phyloP scores from a whole-genome alignment of 2,888 invertebrate species.

The Hirtodrosophila cameraria region DNA sequence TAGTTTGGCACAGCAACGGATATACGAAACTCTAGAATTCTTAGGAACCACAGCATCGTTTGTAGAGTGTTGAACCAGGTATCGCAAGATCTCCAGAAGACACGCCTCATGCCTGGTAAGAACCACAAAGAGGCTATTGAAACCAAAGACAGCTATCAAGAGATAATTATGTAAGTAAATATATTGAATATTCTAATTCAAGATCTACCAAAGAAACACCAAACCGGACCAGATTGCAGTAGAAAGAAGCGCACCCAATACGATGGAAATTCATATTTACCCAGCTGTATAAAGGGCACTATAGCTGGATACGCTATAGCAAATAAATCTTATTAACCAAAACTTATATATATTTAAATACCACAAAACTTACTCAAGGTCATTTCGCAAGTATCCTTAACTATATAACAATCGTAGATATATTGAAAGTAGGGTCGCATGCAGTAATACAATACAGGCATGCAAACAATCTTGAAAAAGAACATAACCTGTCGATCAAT shows the following conservation, averaged over 20 bases:
- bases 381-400: slow-evolving; percentile 57
- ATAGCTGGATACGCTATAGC: slow-evolving; percentile 60
- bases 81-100: slow-evolving; percentile 64
- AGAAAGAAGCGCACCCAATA: slow-evolving; percentile 59
- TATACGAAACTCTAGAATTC: slow-evolving; percentile 48
- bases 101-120: slow-evolving; percentile 66
- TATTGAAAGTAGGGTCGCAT: slow-evolving; percentile 68
- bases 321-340: not conserved
- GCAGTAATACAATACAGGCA: slow-evolving; percentile 63
- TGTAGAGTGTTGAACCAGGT: slow-evolving; percentile 67
- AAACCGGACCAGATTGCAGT: slow-evolving; percentile 60
- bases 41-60: slow-evolving; percentile 55
- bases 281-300: slow-evolving; percentile 52
- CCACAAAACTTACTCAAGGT: slow-evolving; percentile 49
- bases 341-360: accelerated
- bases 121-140: slow-evolving; percentile 74
- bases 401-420: slow-evolving; percentile 58
- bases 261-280: slow-evolving; percentile 56
- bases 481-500: slow-evolving; percentile 70
- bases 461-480: slow-evolving; percentile 61
- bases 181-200: accelerated
- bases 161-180: not conserved
- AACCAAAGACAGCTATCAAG: slow-evolving; percentile 63
- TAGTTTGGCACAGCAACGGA: slow-evolving; percentile 66
- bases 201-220: slow-evolving; percentile 61